Conservation (phyloP, 2,888 invertebrate genomes). For the Apamea monoglypha region DNA sequence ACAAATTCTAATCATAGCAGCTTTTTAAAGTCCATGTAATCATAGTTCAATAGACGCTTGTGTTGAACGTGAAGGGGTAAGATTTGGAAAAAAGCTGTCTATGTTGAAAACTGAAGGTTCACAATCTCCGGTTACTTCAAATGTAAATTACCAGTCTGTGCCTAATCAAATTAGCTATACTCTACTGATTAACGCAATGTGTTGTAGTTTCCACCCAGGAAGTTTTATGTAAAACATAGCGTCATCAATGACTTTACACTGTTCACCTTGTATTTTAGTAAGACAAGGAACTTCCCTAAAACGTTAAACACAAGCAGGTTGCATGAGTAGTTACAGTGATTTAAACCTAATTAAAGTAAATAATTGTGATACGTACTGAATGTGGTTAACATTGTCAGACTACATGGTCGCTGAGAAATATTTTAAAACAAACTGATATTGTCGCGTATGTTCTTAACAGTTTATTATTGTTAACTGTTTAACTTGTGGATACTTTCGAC, state of each 20-base stretch:
- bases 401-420: conserved; percentile 82
- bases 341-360: conserved; percentile 75
- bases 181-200: conserved; percentile 23
- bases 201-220: neutral
- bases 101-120: neutral
- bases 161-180: conserved; percentile 18
- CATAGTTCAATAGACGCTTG: conserved; percentile 34
- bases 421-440: conserved; percentile 81
- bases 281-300: conserved; percentile 4
- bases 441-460: conserved; percentile 71
- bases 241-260: neutral
- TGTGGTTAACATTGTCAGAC: conserved; percentile 82
- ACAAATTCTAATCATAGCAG: conserved; percentile 48
- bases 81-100: neutral
- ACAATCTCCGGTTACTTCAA: neutral
- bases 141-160: neutral
- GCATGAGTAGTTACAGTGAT: conserved; percentile 51
- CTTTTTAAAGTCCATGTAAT: conserved; percentile 43
- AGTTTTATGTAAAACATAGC: neutral
- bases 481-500: conserved; percentile 47
- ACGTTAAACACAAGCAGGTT: conserved; percentile 38
- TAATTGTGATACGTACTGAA: conserved; percentile 85
- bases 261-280: neutral
- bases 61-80: conserved; percentile 33
- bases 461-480: conserved; percentile 88